These are phyloP conservation scores for Cyprinodon tularosa DNA, from an alignment of 2,113 vertebrate species.

Conservation along the genomic window DNA sequence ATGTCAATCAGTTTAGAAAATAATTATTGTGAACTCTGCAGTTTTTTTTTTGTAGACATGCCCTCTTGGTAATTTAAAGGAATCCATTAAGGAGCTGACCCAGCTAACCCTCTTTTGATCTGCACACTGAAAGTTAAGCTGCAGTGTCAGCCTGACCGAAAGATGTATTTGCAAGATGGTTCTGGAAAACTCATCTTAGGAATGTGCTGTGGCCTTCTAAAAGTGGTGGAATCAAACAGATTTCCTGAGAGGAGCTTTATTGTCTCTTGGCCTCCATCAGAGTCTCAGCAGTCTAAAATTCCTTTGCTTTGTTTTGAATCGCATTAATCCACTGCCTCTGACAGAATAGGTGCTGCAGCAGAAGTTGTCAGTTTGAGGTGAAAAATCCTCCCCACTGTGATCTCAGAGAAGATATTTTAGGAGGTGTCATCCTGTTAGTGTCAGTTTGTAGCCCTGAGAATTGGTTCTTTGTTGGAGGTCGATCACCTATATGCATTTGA, in stretches of 20 bases:
- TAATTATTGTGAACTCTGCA: neutral
- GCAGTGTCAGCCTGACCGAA: conserved; percentile 57
- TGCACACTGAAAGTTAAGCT: conserved; percentile 32
- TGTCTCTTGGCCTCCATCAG: conserved; percentile 19
- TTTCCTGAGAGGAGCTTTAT: conserved; percentile 14
- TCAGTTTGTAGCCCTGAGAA: conserved; percentile 40
- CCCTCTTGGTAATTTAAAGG: conserved; percentile 10
- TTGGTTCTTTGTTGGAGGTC: conserved; percentile 45
- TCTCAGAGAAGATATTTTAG: conserved; percentile 30
- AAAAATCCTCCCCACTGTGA: conserved; percentile 16
- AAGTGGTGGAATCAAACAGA: conserved; percentile 12
- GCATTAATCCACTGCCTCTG: conserved; percentile 14
- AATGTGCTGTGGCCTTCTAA: conserved; percentile 27
- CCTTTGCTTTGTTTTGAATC: conserved; percentile 34
- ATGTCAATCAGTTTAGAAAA: neutral
- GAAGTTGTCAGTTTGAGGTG: conserved; percentile 16
- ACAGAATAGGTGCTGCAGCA: conserved; percentile 12
- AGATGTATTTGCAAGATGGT: neutral
- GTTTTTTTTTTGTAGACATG: neutral
- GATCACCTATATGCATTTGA: conserved; percentile 4
- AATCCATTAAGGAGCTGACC: conserved; percentile 30
- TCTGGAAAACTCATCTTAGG: conserved; percentile 40
- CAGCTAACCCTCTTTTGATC: conserved; percentile 43
- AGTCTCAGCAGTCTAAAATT: conserved; percentile 17
- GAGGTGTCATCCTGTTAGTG: conserved; percentile 20